Conservation (phyloP, 2,113 vertebrate genomes). For the Montifringilla adamsi region DNA sequence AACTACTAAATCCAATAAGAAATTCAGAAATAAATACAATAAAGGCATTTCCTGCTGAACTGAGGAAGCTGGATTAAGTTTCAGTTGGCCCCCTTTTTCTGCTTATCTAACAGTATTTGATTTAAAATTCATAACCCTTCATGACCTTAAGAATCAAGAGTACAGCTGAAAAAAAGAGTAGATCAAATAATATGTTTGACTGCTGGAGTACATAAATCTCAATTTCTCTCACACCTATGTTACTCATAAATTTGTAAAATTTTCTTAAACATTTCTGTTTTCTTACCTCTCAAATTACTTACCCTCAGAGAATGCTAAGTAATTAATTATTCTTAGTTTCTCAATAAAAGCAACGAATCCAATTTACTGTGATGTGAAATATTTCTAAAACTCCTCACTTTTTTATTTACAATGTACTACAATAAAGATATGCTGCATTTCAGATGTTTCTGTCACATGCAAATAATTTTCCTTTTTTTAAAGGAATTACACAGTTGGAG, state of each 20-base stretch:
- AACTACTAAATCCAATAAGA: neutral
- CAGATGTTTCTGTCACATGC: neutral
- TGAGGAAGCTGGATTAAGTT: neutral
- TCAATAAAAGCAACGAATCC: neutral
- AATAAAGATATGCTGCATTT: neutral
- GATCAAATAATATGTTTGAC: neutral
- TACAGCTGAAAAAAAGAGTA: neutral
- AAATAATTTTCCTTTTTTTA: neutral
- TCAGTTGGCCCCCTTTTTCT: neutral
- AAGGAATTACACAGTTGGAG: neutral
- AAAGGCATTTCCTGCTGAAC: conserved; percentile 17
- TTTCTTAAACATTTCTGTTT: neutral
- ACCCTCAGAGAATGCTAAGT: neutral
- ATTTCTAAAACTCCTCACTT: neutral
- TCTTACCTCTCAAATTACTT: neutral
- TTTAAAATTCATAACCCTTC: conserved; percentile 9
- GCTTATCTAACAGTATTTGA: conserved; percentile 33
- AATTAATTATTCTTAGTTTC: neutral
- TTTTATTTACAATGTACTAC: neutral
- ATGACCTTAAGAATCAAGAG: neutral
- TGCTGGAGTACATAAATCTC: neutral
- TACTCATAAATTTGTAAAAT: neutral
- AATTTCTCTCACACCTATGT: neutral
- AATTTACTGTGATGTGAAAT: neutral
- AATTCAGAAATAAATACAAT: neutral